These are phyloP conservation scores for Pluvialis apricaria DNA, from an alignment of 2,113 vertebrate genomes.

Conservation along the genomic window DNA sequence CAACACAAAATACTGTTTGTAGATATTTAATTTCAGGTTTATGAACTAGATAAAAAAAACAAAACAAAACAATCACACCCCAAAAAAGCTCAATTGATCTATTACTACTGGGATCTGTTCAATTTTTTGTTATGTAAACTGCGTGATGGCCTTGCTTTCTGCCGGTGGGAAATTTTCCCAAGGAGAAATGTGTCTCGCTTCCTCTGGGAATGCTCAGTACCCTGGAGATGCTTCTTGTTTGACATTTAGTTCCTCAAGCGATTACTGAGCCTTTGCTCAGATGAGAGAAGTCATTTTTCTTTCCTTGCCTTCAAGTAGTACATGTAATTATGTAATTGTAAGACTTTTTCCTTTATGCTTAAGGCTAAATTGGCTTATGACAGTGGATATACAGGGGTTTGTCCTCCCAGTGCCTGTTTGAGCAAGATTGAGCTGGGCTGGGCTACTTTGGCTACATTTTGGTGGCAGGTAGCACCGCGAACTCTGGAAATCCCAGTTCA, in stretches of 20 bases:
- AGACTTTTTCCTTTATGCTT: not conserved
- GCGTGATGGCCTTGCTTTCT: not conserved
- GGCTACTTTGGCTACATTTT: not conserved
- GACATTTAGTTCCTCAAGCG: slow-evolving; percentile 63
- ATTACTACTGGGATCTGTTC: slow-evolving; percentile 28
- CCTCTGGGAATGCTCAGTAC: slow-evolving; percentile 70
- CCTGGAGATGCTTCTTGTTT: slow-evolving; percentile 50
- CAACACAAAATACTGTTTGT: not conserved
- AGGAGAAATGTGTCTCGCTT: slow-evolving; percentile 52
- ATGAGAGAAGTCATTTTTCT: not conserved
- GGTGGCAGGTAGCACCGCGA: not conserved
- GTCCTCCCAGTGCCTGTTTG: not conserved
- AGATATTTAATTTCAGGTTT: not conserved
- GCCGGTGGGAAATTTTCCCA: slow-evolving; percentile 70
- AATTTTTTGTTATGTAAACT: slow-evolving; percentile 17
- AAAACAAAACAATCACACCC: not conserved
- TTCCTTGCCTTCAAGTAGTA: not conserved
- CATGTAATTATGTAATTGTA: not conserved
- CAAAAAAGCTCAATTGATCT: slow-evolving; percentile 9
- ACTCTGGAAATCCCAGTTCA: not conserved
- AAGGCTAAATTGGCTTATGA: not conserved
- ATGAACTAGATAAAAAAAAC: not conserved
- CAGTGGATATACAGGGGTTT: not conserved
- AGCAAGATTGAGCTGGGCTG: not conserved
- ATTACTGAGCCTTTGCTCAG: slow-evolving; percentile 1